These are phyloP conservation scores for Strigamia transsilvanica DNA, from an alignment of 2,888 invertebrate species.

Conservation along the genomic window DNA sequence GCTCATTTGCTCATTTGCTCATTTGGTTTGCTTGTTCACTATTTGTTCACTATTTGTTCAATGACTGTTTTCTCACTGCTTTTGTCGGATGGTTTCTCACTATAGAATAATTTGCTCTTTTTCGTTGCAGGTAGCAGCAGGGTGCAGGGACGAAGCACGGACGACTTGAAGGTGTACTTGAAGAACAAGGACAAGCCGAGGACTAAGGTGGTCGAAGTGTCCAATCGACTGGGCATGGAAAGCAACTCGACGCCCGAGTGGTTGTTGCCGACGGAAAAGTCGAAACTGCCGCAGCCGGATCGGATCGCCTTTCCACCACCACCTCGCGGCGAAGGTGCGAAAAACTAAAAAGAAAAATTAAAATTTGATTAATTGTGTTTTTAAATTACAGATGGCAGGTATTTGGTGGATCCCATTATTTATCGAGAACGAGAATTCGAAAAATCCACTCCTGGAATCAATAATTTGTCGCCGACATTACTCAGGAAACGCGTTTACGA, in stretches of 20 bases:
- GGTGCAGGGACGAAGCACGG: conserved; percentile 55
- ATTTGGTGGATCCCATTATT: conserved; percentile 74
- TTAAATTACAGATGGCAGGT: conserved; percentile 75
- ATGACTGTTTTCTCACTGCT: neutral
- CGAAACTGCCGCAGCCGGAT: conserved; percentile 80
- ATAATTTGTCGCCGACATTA: conserved; percentile 69
- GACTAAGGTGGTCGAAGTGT: conserved; percentile 76
- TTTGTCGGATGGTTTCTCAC: too few relatives aligned
- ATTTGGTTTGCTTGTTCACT: neutral
- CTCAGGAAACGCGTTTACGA: conserved; percentile 85
- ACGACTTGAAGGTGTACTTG: conserved; percentile 58
- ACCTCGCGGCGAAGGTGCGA: conserved; percentile 87
- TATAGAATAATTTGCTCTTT: too few relatives aligned
- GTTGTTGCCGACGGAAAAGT: conserved; percentile 77
- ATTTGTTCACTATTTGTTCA: neutral
- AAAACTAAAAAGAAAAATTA: too few relatives aligned
- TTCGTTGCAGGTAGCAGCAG: conserved; percentile 52
- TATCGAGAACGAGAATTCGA: conserved; percentile 52
- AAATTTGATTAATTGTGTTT: neutral
- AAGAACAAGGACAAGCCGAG: conserved; percentile 62
- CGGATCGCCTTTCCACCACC: conserved; percentile 89
- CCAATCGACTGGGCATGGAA: conserved; percentile 75
- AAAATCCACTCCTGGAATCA: conserved; percentile 62
- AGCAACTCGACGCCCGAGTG: conserved; percentile 72
- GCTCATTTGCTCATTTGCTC: too few relatives aligned